Evolutionary conservation across 2,888 invertebrate genomes (phyloP), one percentile per base, ranked within the genome.

Genomic region (Athripsodes cinereus): DNA sequence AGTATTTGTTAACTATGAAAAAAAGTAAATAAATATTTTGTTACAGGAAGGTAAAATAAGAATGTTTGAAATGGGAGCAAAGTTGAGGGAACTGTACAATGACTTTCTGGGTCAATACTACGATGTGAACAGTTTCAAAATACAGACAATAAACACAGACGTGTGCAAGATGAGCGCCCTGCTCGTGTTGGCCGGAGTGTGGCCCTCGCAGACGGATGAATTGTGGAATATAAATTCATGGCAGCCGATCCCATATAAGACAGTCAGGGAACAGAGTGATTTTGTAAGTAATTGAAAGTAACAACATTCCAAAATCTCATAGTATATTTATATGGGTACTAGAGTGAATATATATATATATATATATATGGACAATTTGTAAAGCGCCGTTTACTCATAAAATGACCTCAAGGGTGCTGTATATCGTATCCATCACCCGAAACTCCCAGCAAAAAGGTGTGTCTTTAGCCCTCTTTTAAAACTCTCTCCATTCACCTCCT

Each of bases 111-210:
- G 80, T 46, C 71, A 72, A 53, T 68, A 72, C 61, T 83, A 73
- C 69, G 66, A 71, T 34, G 47, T 66, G 74, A 75, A 72, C 21
- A 70, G 68, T 61, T 75, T 74, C 62, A 68, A 74, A 34, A 81
- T 81, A 58, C 77, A 81, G 62, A 85, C 86, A 55, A 87, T 88
- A 0, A 87, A 87, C 69, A 85, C 82, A 62, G 84, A 88, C 64
- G 74, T 90, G 60, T 89, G 90, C 20, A 83, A 90, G 71, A 87
- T 86, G 81, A 86, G 87, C 34, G 86, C 86, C 0, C 75, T 86
- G 57, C 70, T 87, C 63, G 85, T 87, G 65, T 75, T 87, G 51
- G 85, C 88, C 1, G 89, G 86, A 0, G 69, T 90, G 19, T 90
- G 84, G 78, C 86, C 85, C 3, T 85, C 87, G 1, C 67, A 73